Conservation (phyloP, 2,797 vertebrate genomes). For the Synaphobranchus kaupii region DNA sequence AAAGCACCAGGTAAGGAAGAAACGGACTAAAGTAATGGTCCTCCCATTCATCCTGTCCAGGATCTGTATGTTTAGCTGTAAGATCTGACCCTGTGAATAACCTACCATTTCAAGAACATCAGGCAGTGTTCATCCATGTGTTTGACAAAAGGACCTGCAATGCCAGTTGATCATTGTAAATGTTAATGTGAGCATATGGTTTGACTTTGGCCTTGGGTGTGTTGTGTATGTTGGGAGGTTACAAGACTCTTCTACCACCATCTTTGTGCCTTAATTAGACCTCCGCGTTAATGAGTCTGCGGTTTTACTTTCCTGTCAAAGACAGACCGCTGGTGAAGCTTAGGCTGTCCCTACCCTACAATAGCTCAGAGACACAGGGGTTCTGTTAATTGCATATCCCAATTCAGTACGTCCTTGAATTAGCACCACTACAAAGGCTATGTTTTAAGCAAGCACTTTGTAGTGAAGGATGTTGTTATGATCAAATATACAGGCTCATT, state of each 20-base stretch:
- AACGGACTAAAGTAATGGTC: neutral
- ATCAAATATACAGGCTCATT: slow-evolving; percentile 7
- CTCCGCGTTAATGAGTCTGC: slow-evolving; percentile 68
- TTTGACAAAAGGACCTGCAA: slow-evolving; percentile 43
- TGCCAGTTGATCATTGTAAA: slow-evolving; percentile 65
- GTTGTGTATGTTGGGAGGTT: slow-evolving; percentile 65
- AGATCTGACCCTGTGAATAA: neutral
- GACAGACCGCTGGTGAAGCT: slow-evolving; percentile 22
- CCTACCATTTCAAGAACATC: neutral
- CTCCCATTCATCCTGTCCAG: neutral
- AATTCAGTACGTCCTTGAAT: slow-evolving; percentile 34
- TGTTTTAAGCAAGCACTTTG: slow-evolving; percentile 27
- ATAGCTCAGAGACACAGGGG: slow-evolving; percentile 37
- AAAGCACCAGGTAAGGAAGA: neutral
- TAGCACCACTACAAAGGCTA: slow-evolving; percentile 33
- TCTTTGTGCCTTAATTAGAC: slow-evolving; percentile 75
- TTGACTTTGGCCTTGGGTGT: slow-evolving; percentile 71
- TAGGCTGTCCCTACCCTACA: slow-evolving; percentile 28
- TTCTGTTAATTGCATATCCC: slow-evolving; percentile 35
- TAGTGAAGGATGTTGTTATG: slow-evolving; percentile 8
- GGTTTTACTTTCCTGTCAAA: slow-evolving; percentile 38
- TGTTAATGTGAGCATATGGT: slow-evolving; percentile 70
- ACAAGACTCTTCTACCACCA: slow-evolving; percentile 68
- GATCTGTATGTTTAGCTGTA: neutral
- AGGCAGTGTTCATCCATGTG: neutral